These are phyloP conservation scores for Glaucidium brasilianum DNA, from an alignment of 2,113 vertebrate genomes.

Conservation along the genomic window DNA sequence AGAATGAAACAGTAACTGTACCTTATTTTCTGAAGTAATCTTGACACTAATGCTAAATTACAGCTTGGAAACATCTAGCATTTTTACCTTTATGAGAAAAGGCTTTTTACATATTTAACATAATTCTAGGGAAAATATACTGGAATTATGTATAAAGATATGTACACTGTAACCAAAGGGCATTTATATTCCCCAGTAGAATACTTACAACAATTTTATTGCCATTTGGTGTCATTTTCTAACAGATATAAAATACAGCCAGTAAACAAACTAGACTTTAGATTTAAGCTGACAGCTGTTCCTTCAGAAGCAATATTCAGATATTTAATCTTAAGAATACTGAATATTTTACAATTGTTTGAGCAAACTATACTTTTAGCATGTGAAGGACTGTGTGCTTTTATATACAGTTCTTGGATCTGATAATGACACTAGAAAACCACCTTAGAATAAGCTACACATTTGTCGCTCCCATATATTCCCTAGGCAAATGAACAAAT, in stretches of 20 bases:
- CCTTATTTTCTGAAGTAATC: constrained; percentile 75
- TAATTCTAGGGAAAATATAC: constrained; percentile 86
- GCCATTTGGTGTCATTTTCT: constrained; percentile 88
- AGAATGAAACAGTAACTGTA: constrained; percentile 73
- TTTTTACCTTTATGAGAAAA: constrained; percentile 79
- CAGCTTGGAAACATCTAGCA: constrained; percentile 74
- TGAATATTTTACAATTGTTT: constrained; percentile 73
- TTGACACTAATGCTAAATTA: constrained; percentile 81
- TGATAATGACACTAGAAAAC: constrained; percentile 42
- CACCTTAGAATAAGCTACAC: constrained; percentile 25
- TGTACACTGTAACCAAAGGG: constrained; percentile 85
- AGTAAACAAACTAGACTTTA: constrained; percentile 85
- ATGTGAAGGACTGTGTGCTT: constrained; percentile 1
- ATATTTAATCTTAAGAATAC: constrained; percentile 75
- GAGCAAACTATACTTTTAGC: constrained; percentile 59
- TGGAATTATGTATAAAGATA: constrained; percentile 86
- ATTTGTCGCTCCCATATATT: constrained; percentile 8
- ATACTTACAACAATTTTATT: constrained; percentile 91
- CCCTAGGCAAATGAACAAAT: constrained; percentile 52
- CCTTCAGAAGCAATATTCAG: constrained; percentile 80
- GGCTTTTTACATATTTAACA: constrained; percentile 91
- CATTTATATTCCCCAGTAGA: constrained; percentile 84
- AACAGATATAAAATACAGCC: constrained; percentile 80
- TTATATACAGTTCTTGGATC: constrained; percentile 37
- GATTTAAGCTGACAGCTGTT: constrained; percentile 87